These are phyloP conservation scores for Apis laboriosa DNA, from an alignment of 1,140 invertebrate species.

Conservation along the genomic window DNA sequence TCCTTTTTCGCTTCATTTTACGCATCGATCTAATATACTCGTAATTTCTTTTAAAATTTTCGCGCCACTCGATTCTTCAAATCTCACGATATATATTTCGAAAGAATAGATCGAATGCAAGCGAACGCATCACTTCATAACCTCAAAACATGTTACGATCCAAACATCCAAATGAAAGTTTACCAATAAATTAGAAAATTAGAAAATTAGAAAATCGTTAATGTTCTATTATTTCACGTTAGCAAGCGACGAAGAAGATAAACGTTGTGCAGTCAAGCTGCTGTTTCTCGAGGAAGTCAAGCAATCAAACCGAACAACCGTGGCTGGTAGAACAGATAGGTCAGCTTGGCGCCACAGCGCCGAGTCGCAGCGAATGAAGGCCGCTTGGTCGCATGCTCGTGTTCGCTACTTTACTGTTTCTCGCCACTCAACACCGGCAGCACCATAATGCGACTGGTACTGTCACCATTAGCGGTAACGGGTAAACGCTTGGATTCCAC, in stretches of 20 bases:
- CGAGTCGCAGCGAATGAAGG: constrained; percentile 66
- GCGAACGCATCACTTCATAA: no score
- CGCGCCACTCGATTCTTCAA: no score
- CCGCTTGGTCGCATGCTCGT: constrained; percentile 57
- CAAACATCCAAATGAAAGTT: not conserved
- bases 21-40: no score
- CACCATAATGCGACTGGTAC: constrained; percentile 31
- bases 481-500: constrained; percentile 13
- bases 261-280: constrained; percentile 2
- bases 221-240: not conserved
- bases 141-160: not conserved
- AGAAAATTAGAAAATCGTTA: not conserved
- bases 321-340: constrained; percentile 67
- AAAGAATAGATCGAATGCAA: no score
- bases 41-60: no score
- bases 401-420: constrained; percentile 35
- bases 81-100: no score
- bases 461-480: constrained; percentile 41
- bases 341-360: constrained; percentile 73
- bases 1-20: no score
- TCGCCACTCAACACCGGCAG: constrained; percentile 33
- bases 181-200: not conserved
- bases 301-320: constrained; percentile 31
- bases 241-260: constrained; percentile 19
- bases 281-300: constrained; percentile 32